A percentile compares a stretch with the other conserved stretches of the same genome.
Conservation (phyloP, 2,113 vertebrate species). For the Rhea americana region DNA sequence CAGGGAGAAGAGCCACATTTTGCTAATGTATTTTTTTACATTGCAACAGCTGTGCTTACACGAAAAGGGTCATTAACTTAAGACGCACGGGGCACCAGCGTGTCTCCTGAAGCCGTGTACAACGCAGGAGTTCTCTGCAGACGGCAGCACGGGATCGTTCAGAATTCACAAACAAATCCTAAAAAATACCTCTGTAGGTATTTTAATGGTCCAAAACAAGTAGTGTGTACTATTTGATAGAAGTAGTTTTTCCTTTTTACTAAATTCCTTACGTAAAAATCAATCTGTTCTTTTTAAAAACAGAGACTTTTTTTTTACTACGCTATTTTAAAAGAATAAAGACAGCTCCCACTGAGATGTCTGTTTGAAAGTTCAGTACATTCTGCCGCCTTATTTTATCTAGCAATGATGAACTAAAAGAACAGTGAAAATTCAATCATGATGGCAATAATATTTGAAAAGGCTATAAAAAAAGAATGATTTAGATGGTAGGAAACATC, state of each 20-base stretch:
- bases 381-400: conserved; percentile 61
- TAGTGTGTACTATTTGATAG: background rate
- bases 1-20: conserved; percentile 17
- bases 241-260: conserved; percentile 41
- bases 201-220: conserved; percentile 52
- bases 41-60: conserved; percentile 64
- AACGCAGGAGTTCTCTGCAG: conserved; percentile 38
- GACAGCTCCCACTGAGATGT: conserved; percentile 48
- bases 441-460: conserved; percentile 57
- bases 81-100: conserved; percentile 23
- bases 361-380: conserved; percentile 62
- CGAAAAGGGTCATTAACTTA: conserved; percentile 65
- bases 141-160: conserved; percentile 33
- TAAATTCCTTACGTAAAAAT: conserved; percentile 57
- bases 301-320: conserved; percentile 25
- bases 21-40: conserved; percentile 51
- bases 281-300: conserved; percentile 62
- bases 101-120: conserved; percentile 3
- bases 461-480: conserved; percentile 50
- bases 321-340: conserved; percentile 60
- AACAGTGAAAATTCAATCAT: conserved; percentile 67
- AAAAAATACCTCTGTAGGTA: conserved; percentile 47
- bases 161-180: conserved; percentile 48
- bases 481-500: conserved; percentile 43
- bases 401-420: conserved; percentile 54